These are phyloP conservation scores for Xylota segnis DNA, from an alignment of 2,888 invertebrate genomes.

Conservation along the genomic window DNA sequence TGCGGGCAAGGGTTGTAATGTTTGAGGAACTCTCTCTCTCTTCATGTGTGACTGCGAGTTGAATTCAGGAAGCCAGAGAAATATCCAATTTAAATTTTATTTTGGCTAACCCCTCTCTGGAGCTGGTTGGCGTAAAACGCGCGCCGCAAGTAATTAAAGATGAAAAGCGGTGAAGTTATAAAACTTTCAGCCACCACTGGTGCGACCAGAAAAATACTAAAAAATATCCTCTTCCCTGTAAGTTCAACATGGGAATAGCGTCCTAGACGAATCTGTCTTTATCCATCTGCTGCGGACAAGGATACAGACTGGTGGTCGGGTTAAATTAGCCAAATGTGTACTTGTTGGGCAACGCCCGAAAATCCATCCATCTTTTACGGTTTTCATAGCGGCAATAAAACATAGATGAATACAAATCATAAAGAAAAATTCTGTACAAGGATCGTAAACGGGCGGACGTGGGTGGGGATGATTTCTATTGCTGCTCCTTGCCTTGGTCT, in stretches of 20 bases:
- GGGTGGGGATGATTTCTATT: constrained; percentile 17
- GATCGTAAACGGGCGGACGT: constrained; percentile 28
- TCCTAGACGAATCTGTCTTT: constrained; percentile 65
- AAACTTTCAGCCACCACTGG: constrained; percentile 78
- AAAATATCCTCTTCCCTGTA: constrained; percentile 36
- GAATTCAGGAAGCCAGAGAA: constrained; percentile 42
- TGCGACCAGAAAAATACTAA: constrained; percentile 70
- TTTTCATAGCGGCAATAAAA: constrained; percentile 72
- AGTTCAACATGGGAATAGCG: constrained; percentile 56
- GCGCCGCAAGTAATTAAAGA: constrained; percentile 78
- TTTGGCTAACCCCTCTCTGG: constrained; percentile 49
- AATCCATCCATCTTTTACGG: constrained; percentile 75
- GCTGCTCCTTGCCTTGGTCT: constrained; percentile 18
- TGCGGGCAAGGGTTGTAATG: constrained; percentile 45
- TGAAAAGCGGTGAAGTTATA: constrained; percentile 79
- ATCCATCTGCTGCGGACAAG: constrained; percentile 64
- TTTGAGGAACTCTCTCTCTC: background rate
- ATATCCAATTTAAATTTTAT: constrained; percentile 77
- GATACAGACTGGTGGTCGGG: constrained; percentile 60
- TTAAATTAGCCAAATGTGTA: constrained; percentile 76
- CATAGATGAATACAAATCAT: constrained; percentile 77
- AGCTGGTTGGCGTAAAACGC: constrained; percentile 50
- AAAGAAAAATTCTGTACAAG: constrained; percentile 69
- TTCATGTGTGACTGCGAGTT: constrained; percentile 1
- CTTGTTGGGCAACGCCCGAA: constrained; percentile 73